Percentiles rank a stretch among this genome's conserved stretches.
Evolutionary conservation across 2,113 vertebrate species (phyloP).

Genomic region (Oreochromis tanganicae): DNA sequence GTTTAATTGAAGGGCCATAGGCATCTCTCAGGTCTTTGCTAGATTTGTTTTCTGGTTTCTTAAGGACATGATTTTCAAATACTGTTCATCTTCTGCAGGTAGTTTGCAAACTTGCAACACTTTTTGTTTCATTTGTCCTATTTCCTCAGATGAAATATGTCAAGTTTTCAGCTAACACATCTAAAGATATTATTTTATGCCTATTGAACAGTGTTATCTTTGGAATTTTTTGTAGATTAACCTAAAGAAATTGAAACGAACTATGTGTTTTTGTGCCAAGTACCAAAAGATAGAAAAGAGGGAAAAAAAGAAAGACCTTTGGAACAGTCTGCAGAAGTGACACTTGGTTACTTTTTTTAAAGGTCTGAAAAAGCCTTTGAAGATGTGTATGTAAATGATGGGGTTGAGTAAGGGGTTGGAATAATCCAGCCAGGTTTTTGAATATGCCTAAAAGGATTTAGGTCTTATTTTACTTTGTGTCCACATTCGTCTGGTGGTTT

Average conservation of each 20-base stretch:
- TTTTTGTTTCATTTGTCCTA: background rate
- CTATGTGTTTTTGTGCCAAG: background rate
- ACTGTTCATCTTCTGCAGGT: background rate
- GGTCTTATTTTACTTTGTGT: background rate
- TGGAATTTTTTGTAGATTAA: background rate
- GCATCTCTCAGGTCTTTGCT: background rate
- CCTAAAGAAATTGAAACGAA: background rate
- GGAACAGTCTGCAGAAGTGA: background rate
- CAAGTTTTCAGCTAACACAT: background rate
- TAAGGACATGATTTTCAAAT: background rate
- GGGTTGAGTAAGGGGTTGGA: background rate
- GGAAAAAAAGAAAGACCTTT: background rate
- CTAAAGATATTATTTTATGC: background rate
- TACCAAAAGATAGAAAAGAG: background rate
- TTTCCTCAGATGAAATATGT: background rate
- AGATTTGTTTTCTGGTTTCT: background rate
- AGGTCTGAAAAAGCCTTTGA: background rate
- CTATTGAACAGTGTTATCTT: background rate
- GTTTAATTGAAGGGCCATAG: background rate
- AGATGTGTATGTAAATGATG: background rate
- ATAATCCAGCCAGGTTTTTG: background rate
- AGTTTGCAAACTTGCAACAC: background rate
- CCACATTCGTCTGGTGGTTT: background rate
- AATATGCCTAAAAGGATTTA: background rate
- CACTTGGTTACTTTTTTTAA: background rate